These are phyloP conservation scores for Stigmatopora argus DNA, from an alignment of 2,113 vertebrate genomes.

Conservation along the genomic window DNA sequence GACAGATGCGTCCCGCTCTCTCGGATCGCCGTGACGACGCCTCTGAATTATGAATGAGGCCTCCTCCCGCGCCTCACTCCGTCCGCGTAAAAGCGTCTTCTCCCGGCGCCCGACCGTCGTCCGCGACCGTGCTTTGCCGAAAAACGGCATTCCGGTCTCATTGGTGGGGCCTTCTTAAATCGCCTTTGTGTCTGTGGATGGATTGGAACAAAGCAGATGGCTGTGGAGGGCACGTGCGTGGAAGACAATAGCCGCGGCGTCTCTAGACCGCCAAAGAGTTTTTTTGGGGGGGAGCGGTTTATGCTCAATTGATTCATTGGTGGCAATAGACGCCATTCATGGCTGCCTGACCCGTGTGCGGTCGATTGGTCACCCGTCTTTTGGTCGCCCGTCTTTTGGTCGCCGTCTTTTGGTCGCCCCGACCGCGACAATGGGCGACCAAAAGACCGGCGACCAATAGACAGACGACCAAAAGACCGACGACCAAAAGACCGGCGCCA, in stretches of 20 bases:
- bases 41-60: conserved; percentile 71
- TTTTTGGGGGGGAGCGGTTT: neutral
- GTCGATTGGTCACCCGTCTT: too few relatives aligned
- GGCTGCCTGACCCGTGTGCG: too few relatives aligned
- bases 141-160: conserved; percentile 9
- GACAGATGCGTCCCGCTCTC: conserved; percentile 62
- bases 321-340: too few relatives aligned
- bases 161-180: conserved; percentile 10
- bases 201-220: conserved; percentile 25
- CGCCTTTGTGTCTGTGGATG: conserved; percentile 30
- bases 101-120: neutral
- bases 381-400: too few relatives aligned
- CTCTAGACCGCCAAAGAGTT: neutral
- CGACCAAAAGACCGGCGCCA: too few relatives aligned
- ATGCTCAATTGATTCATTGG: neutral
- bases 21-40: conserved; percentile 58
- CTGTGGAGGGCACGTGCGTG: conserved; percentile 27
- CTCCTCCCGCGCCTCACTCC: conserved; percentile 32
- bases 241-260: conserved; percentile 19
- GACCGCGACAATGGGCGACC: too few relatives aligned
- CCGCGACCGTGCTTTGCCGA: neutral
- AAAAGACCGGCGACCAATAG: too few relatives aligned
- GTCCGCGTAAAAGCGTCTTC: conserved; percentile 34
- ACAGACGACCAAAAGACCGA: too few relatives aligned
- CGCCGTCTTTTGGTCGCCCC: too few relatives aligned